Evolutionary conservation across 2,888 invertebrate genomes (phyloP), one percentile per base, ranked within the genome.

Genomic region (Acrobasis suavella): DNA sequence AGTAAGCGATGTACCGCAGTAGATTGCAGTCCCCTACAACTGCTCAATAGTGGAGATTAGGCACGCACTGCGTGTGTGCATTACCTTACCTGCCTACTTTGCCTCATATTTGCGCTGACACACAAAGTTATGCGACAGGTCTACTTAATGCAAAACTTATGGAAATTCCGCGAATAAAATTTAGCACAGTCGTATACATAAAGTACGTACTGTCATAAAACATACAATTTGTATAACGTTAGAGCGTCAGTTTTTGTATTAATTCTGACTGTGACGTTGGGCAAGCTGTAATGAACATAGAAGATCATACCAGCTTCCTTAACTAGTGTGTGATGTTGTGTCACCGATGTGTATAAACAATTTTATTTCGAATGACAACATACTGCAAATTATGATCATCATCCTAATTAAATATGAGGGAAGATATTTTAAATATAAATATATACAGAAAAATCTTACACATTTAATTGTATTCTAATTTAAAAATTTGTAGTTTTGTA

Each of bases 31-130:
- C 67, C 71, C 75, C 74, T 71, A 77, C 77, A 76, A 77, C 72
- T 76, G 75, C 76, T 82, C 78, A 78, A 77, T 80, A 77, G 70
- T 74, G 71, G 73, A 89, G 89, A 91, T 91, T 89, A 87, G 87
- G 88, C 87, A 90, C 89, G 81, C 77, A 76, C 69, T 69, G 66
- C 69, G 69, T 67, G 66, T 70, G 71, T 72, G 77, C 78, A 72
- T 71, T 78, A 81, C 76, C 74, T 73, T 68, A 73, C 64, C 62
- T 61, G 64, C 67, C 65, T 69, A 72, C 68, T 64, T 61, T 63
- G 64, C 60, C 66, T 63, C 74, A 71, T 67, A 69, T 73, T 72
- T 74, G 75, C 66, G 69, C 72, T 81, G 81, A 78, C 83, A 84
- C 70, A 84, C 76, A 81, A 83, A 73, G 72, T 67, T 17, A 50